Conservation (phyloP, 2,888 invertebrate genomes). For the Oligia fasciuncula region DNA sequence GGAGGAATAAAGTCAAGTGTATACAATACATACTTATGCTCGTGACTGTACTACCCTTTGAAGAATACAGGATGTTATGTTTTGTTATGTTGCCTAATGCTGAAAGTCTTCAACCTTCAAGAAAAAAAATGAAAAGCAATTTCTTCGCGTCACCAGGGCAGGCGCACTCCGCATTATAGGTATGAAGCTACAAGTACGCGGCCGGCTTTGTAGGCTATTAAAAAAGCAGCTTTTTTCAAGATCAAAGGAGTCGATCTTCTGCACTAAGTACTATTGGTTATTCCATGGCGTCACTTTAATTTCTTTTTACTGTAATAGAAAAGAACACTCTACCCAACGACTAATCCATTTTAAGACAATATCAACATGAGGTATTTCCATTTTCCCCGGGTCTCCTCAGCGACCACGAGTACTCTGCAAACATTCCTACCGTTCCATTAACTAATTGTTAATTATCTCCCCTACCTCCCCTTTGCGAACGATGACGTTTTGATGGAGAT, state of each 20-base stretch:
- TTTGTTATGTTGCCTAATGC: not conserved
- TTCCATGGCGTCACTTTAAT: constrained; percentile 25
- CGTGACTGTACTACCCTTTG: not conserved
- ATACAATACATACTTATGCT: too few relatives aligned
- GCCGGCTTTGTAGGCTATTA: too few relatives aligned
- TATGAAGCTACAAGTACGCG: too few relatives aligned
- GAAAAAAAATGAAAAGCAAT: constrained; percentile 7
- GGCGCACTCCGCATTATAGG: too few relatives aligned
- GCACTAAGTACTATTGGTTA: not conserved
- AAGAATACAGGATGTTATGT: not conserved
- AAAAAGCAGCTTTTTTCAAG: too few relatives aligned
- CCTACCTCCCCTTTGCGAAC: constrained; percentile 61
- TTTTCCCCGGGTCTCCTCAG: constrained; percentile 64
- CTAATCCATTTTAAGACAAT: constrained; percentile 68
- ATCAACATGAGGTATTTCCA: constrained; percentile 65
- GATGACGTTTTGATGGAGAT: constrained; percentile 79
- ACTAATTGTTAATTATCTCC: constrained; percentile 85
- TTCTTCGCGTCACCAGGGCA: not conserved
- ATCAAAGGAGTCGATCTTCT: too few relatives aligned
- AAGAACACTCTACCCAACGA: constrained; percentile 57
- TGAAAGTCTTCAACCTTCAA: not conserved
- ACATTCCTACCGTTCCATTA: constrained; percentile 79
- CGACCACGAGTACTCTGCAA: constrained; percentile 71
- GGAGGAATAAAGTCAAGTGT: too few relatives aligned
- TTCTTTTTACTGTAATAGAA: constrained; percentile 48